Conservation (phyloP, 2,113 vertebrate genomes). For the Pelecanoides urinatrix region DNA sequence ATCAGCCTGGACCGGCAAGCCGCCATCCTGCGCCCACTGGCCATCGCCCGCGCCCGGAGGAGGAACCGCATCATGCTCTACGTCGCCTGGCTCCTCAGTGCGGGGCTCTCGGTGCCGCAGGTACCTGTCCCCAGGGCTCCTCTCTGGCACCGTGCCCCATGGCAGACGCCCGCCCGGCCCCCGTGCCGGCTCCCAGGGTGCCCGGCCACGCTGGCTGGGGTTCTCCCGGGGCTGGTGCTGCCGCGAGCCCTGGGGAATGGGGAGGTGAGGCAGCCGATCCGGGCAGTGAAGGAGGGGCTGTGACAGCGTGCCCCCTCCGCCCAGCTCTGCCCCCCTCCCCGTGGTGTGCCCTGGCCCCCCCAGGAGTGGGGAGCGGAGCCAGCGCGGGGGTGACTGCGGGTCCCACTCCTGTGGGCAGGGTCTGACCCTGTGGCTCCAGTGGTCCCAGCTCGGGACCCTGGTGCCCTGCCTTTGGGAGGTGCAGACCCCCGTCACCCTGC, state of each 20-base stretch:
- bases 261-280: background rate
- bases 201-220: rapidly evolving
- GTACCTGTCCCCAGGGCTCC: slow-evolving; percentile 10
- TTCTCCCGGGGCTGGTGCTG: background rate
- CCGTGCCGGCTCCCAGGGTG: background rate
- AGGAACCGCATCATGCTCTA: slow-evolving; percentile 82
- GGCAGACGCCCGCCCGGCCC: rapidly evolving
- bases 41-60: slow-evolving; percentile 74
- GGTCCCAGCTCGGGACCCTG: background rate
- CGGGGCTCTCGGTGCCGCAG: slow-evolving; percentile 80
- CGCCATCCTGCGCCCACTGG: slow-evolving; percentile 83
- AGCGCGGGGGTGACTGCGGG: rapidly evolving
- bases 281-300: rapidly evolving
- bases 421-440: background rate
- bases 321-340: too few relatives aligned
- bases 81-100: slow-evolving; percentile 81
- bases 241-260: background rate
- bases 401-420: rapidly evolving
- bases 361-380: background rate
- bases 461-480: rapidly evolving
- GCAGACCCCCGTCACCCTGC: rapidly evolving
- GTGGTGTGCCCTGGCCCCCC: rapidly evolving
- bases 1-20: slow-evolving; percentile 87
- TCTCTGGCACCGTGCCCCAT: rapidly evolving
- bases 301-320: background rate